A percentile compares a stretch with the other conserved stretches of the same genome.
These are phyloP conservation scores for Myripristis murdjan DNA, from an alignment of 2,797 vertebrate species.

Conservation along the genomic window DNA sequence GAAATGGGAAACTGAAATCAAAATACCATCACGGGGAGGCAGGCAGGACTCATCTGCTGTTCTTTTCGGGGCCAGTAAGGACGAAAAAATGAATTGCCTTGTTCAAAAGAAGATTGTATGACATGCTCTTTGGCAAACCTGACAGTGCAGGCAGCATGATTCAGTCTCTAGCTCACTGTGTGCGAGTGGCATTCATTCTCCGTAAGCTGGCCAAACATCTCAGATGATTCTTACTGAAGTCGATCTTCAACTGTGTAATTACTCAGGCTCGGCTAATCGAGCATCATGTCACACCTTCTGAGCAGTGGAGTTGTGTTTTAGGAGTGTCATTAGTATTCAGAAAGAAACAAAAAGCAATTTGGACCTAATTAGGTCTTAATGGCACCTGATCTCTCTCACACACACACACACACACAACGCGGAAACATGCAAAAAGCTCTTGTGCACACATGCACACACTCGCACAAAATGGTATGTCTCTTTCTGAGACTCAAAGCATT, in stretches of 20 bases:
- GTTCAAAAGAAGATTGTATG: conserved; percentile 72
- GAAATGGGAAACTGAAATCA: conserved; percentile 89
- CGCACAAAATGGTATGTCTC: conserved; percentile 24
- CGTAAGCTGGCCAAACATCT: conserved; percentile 16
- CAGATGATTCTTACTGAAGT: conserved; percentile 27
- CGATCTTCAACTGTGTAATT: conserved; percentile 29
- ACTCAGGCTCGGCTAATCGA: conserved; percentile 52
- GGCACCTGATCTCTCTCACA: conserved; percentile 71
- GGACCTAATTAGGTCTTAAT: conserved; percentile 79
- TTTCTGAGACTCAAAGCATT: conserved; percentile 44
- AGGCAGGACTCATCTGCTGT: conserved; percentile 71
- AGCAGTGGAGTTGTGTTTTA: conserved; percentile 43
- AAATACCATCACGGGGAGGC: conserved; percentile 77
- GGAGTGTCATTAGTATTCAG: conserved; percentile 59
- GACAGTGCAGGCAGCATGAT: conserved; percentile 51
- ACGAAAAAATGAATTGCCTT: conserved; percentile 68
- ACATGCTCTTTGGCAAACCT: conserved; percentile 63
- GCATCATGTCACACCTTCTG: conserved; percentile 35
- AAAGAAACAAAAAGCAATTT: conserved; percentile 68
- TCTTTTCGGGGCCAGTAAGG: conserved; percentile 53
- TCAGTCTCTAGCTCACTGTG: conserved; percentile 36
- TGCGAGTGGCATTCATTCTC: conserved; percentile 23
- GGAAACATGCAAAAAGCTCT: conserved; percentile 40
- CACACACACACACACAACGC: conserved; percentile 53
- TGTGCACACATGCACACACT: conserved; percentile 2